Base-by-base conservation (phyloP, 1,140 invertebrate species). In the Ruditapes philippinarum region DNA sequence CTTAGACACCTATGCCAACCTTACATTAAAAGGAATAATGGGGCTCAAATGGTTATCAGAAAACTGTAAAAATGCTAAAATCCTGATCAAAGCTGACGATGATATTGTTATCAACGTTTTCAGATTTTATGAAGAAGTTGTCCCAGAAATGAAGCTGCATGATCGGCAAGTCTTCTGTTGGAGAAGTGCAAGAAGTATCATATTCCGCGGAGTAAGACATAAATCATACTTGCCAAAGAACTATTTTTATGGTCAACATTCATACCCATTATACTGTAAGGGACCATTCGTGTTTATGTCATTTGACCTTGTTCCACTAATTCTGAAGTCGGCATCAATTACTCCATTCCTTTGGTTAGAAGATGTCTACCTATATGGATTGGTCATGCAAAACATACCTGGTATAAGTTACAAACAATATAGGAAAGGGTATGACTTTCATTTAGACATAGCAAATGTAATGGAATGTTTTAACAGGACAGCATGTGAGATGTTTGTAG, bases 11-110 rank as follows among this genome's bases (percentile, higher is more conserved):
- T 95, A 95, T 65, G 91, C 91, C 54, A 95, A 95, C 74, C 82
- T 95, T 2, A 95, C 95, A 4, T 88, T 93, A 40, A 95, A 95
- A 82, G 98, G 98, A 92, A 97, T 98, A 1, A 98, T 98, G 97
- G 97, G 97, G 5, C 96, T 98, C 42, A 98, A 62, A 17, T 80
- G 78, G 78, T 38, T 80, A 38, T 57, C 78, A 36, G 78, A 80
- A 51, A 33, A 62, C 28, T 80, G 78, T 22, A 42, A 51, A 28
- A 80, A 80, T 40, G 78, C 78, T 3, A 51, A 80, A 25, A 98
- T 94, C 80, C 76, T 96, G 28, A 85, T 96, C 22, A 96, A 96
- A 91, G 93, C 95, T 7, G 96, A 97, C 40, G 88, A 89, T 49
- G 88, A 89, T 78, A 65, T 73, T 12, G 80, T 89, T 65, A 70